Base-by-base conservation (phyloP, 2,888 invertebrate species). In the Chymomyza fuscimana region DNA sequence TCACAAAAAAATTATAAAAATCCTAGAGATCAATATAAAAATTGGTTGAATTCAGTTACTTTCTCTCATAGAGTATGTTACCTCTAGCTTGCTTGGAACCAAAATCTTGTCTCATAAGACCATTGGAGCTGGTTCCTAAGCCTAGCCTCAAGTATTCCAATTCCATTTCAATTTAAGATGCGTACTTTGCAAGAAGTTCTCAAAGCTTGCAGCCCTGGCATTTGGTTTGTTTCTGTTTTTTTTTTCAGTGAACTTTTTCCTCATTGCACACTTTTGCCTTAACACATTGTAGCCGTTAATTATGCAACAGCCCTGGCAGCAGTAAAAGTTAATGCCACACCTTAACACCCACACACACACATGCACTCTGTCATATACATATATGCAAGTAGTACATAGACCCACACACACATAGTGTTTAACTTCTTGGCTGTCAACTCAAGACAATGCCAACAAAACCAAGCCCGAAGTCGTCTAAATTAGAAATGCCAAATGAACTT, bases 231-330 rank as follows among this genome's bases (percentile, higher is more conserved):
- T 54, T 54, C 2, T 19, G 19, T 54, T 54, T 16, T 22, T 54
- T 54, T 71, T 66, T 69, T 70, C 76, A 81, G 83, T 85, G 85
- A 82, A 82, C 82, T 82, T 82, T 82, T 80, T 78, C 80, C 85
- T 82, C 75, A 80, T 73, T 84, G 85, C 85, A 80, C 82, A 79
- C 73, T 54, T 54, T 54, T 54, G 54, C 22, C 83, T 83, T 86
- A 82, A 81, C 83, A 83, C 83, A 81, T 82, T 86, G 86, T 86
- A 79, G 83, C 76, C 86, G 81, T 83, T 83, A 82, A 85, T 83
- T 83, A 83, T 82, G 75, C 74, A 82, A 67, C 70, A 70, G 74
- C 46, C 58, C 58, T 54, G 46, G 70, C 61, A 66, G 63, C 70
- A 63, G 12, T 46, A 46, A 46, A 46, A 46, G 12, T 46, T 46